Conservation (phyloP, 2,888 invertebrate species). For the Bimastos eiseni region DNA sequence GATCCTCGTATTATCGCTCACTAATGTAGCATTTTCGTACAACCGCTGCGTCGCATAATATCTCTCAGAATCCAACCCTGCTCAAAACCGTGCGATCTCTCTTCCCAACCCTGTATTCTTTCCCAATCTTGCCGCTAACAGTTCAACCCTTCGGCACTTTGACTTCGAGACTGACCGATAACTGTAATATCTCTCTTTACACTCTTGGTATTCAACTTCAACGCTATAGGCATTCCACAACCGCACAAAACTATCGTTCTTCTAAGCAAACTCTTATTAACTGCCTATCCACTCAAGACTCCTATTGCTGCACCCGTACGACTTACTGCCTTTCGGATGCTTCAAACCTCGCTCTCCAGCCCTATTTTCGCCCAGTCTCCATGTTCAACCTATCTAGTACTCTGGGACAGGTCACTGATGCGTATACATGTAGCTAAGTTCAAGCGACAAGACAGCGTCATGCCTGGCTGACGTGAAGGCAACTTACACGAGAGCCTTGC, state of each 20-base stretch:
- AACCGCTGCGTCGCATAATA: background rate
- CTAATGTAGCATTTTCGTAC: background rate
- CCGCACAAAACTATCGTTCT: no score
- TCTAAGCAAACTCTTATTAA: no score
- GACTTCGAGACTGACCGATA: background rate
- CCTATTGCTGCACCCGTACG: background rate
- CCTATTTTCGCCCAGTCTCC: background rate
- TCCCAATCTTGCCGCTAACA: background rate
- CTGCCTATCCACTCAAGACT: background rate
- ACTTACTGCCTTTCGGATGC: background rate
- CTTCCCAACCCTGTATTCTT: background rate
- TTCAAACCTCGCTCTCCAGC: background rate
- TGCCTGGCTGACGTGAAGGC: background rate
- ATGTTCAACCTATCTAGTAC: background rate
- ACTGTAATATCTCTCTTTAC: background rate
- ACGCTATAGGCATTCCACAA: no score
- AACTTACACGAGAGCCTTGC: background rate
- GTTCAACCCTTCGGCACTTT: background rate
- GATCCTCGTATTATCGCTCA: background rate
- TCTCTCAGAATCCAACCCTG: background rate
- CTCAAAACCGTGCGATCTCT: background rate
- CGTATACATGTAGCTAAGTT: background rate
- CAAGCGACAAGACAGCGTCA: background rate
- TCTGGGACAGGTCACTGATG: background rate
- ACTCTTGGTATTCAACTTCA: background rate